Conservation (phyloP, 1,140 invertebrate species). For the Drosophila albomicans region DNA sequence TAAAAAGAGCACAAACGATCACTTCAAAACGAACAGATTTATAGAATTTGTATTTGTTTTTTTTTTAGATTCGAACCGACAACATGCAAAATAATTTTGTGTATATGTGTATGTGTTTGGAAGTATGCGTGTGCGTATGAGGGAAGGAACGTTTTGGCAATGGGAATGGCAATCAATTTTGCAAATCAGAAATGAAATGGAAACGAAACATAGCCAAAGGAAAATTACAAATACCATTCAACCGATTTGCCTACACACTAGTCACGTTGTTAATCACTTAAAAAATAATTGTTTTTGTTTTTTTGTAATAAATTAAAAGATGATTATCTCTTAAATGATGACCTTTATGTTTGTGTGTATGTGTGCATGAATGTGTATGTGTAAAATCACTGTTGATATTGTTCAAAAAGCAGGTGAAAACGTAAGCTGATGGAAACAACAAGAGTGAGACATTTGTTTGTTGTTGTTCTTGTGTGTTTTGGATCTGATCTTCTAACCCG, state of each 20-base stretch:
- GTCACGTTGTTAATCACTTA: conserved; percentile 24
- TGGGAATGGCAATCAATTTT: conserved; percentile 13
- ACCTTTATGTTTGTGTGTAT: conserved; percentile 7
- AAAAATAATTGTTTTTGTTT: conserved; percentile 21
- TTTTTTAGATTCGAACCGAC: conserved; percentile 12
- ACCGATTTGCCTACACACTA: conserved; percentile 8
- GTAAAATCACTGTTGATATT: conserved; percentile 31
- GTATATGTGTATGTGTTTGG: conserved; percentile 1
- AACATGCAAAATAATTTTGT: conserved; percentile 36
- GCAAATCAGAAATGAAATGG: background rate
- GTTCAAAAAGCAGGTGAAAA: conserved; percentile 67
- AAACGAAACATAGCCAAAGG: conserved; percentile 21
- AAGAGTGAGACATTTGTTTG: conserved; percentile 30
- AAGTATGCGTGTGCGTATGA: background rate
- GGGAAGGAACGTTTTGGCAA: conserved; percentile 14
- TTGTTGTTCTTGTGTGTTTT: conserved; percentile 11
- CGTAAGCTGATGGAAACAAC: conserved; percentile 65
- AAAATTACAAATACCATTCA: conserved; percentile 29
- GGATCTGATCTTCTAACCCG: conserved; percentile 63
- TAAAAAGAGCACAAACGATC: conserved; percentile 54
- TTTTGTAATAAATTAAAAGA: conserved; percentile 18
- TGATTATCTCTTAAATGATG: conserved; percentile 23
- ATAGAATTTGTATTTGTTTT: background rate
- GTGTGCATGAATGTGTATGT: conserved; percentile 16
- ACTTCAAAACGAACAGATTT: conserved; percentile 56